Evolutionary conservation across 2,113 vertebrate genomes (phyloP).

Genomic region (Dasyornis broadbenti): DNA sequence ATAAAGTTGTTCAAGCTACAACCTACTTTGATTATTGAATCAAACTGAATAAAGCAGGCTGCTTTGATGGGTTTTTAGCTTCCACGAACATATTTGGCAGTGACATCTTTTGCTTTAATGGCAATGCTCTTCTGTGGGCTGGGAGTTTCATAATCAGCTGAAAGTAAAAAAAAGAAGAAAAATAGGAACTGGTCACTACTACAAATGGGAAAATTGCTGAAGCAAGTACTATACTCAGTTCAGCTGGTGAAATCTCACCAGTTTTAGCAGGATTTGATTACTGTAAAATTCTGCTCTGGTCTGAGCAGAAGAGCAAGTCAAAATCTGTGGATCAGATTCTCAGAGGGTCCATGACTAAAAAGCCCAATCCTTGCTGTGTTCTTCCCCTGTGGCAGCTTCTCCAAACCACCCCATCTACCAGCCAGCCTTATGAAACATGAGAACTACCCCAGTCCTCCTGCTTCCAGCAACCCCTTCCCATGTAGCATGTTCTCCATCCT

Average conservation of each 20-base stretch:
- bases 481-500: neutral
- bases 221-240: neutral
- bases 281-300: neutral
- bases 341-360: neutral
- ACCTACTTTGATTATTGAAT: slow-evolving; percentile 54
- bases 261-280: neutral
- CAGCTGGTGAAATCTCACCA: neutral
- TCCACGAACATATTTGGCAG: slow-evolving; percentile 18
- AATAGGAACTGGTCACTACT: neutral
- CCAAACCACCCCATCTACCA: neutral
- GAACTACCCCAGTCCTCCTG: neutral
- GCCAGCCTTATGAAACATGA: neutral
- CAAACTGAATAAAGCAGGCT: slow-evolving; percentile 49
- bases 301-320: neutral
- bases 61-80: slow-evolving; percentile 30
- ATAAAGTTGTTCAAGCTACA: slow-evolving; percentile 63
- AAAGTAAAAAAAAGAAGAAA: neutral
- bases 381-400: neutral
- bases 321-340: neutral
- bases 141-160: slow-evolving; percentile 62
- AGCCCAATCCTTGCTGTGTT: neutral
- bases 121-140: slow-evolving; percentile 21
- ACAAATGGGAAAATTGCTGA: neutral
- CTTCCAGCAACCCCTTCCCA: neutral
- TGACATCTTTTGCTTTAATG: slow-evolving; percentile 10